Percentiles rank a stretch among this genome's conserved stretches.
phyloP scores from a whole-genome alignment of 1,140 invertebrate species.

The Linepithema humile region DNA sequence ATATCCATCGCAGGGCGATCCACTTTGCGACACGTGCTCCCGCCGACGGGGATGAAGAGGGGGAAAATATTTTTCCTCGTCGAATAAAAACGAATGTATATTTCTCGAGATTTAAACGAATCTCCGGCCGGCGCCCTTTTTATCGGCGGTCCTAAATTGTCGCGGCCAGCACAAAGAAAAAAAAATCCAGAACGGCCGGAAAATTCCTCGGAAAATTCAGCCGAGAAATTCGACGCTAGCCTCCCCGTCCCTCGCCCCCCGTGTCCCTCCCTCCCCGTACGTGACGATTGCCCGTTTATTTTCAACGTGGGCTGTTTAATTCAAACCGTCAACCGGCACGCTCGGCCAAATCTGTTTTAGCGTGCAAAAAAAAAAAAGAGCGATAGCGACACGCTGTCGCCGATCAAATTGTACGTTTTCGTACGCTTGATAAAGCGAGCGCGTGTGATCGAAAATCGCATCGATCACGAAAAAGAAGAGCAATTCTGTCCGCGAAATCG shows the following conservation, averaged over 20 bases:
- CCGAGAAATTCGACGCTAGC: conserved; percentile 36
- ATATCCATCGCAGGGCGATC: background rate
- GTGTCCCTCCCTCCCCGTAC: background rate
- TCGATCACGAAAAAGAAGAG: conserved; percentile 19
- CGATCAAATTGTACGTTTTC: conserved; percentile 16
- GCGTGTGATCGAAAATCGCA: conserved; percentile 31
- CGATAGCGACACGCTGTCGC: background rate
- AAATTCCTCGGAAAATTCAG: conserved; percentile 42
- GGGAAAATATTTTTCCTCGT: conserved; percentile 33
- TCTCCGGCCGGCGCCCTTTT: background rate
- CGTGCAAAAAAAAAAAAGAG: conserved; percentile 25
- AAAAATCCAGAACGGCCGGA: conserved; percentile 17
- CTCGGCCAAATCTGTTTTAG: conserved; percentile 42
- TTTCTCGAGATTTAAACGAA: conserved; percentile 33
- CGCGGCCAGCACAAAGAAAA: conserved; percentile 2
- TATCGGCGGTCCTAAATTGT: conserved; percentile 43
- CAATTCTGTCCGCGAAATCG: background rate
- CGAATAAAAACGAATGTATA: conserved; percentile 19
- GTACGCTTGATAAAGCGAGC: background rate
- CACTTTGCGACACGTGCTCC: conserved; percentile 23
- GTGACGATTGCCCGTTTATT: conserved; percentile 58
- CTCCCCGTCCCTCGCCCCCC: background rate
- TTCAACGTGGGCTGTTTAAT: conserved; percentile 53
- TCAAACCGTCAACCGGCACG: conserved; percentile 44
- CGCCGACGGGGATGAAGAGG: background rate